Evolutionary conservation across 1,140 invertebrate species (phyloP), one percentile per base, ranked within the genome.

Genomic region (Camponotus floridanus): DNA sequence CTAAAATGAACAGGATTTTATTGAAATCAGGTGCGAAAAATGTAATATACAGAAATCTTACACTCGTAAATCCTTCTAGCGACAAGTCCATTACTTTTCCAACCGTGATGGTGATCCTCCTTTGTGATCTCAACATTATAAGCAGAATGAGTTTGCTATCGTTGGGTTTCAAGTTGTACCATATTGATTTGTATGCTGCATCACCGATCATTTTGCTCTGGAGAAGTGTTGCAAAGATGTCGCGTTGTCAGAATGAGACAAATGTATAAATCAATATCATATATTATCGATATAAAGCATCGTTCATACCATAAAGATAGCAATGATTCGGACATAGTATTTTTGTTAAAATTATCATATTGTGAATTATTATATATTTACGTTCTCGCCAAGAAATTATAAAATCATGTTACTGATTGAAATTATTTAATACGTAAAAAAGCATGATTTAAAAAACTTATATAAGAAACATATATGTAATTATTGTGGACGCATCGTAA

Each of bases 41-140:
- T 26, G 33, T 18, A 51, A 6, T 48, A 6, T 48, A 13, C 0
- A 45, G 3, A 4, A 42, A 45, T 36, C 88, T 84, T 90, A 90
- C 89, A 33, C 8, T 81, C 21, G 88, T 45, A 36, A 91, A 91
- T 13, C 62, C 31, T 42, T 85, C 48, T n/a, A 90, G 31, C 4
- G 88, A 91, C n/a, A 91, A 21, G 0, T 87, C 67, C 36, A 73
- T 67, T 8, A 90, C 64, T 65, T 88, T 90, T 48, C 89, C 89
- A 31, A 76, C 78, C 0, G 88, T 88, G 26, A 91, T 83, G 21
- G 73, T 86, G 33, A 90, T 78, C 3, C 31, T 36, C 64, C 51
- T 87, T 26, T 91, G 90, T 2, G 88, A 88, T 67, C 88, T 88
- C 21, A 83, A 42, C 42, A 91, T 86, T n/a, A 91, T 51, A 64